Conservation (phyloP, 2,797 vertebrate species). For the Anguilla obscura region DNA sequence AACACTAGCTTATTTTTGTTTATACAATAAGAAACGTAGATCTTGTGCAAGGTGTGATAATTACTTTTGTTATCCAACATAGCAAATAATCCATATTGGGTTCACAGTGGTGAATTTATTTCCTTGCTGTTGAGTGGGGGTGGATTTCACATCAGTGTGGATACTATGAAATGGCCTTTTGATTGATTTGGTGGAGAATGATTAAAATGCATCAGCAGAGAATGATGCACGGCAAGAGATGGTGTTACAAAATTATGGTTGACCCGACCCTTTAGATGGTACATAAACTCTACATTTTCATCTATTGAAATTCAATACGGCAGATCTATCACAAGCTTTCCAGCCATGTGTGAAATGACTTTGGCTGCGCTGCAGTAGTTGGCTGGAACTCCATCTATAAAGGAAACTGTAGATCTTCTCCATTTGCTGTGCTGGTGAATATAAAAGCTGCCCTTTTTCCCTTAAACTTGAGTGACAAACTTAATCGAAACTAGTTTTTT, state of each 20-base stretch:
- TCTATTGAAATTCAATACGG: conserved; percentile 36
- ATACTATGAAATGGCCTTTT: conserved; percentile 62
- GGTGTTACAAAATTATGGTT: conserved; percentile 34
- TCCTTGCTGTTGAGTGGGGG: conserved; percentile 1
- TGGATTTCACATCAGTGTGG: conserved; percentile 49
- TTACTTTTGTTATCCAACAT: neutral
- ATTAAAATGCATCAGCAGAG: conserved; percentile 56
- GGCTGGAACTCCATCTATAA: neutral
- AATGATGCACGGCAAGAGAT: conserved; percentile 41
- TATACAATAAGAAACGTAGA: neutral
- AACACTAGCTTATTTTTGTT: neutral
- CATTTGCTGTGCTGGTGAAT: neutral
- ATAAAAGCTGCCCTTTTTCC: neutral
- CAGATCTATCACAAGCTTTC: conserved; percentile 37
- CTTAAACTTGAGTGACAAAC: neutral
- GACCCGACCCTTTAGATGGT: conserved; percentile 34
- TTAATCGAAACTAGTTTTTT: neutral
- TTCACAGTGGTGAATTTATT: conserved; percentile 29
- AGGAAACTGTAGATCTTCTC: conserved; percentile 14
- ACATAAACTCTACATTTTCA: conserved; percentile 51
- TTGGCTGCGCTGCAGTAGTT: conserved; percentile 17
- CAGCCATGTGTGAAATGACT: conserved; percentile 3
- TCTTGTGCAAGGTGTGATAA: neutral
- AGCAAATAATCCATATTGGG: neutral
- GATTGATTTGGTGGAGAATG: conserved; percentile 47